Conservation (phyloP, 2,113 vertebrate genomes). For the Pyrgilauda ruficollis region DNA sequence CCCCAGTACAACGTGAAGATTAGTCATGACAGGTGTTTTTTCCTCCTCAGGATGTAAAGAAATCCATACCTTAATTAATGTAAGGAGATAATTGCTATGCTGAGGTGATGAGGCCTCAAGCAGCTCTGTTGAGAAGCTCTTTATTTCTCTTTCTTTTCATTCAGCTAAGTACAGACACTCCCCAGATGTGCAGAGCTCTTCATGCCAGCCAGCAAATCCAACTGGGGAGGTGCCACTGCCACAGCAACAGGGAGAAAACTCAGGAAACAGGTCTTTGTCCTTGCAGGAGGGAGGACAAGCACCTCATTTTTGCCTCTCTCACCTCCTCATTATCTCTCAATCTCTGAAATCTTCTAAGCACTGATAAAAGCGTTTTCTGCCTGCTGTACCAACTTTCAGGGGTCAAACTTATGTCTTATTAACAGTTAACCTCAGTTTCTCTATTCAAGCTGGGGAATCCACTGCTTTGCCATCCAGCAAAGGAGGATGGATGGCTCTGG, state of each 20-base stretch:
- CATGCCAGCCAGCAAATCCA: not conserved
- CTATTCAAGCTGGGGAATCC: not conserved
- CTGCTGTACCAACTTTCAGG: not conserved
- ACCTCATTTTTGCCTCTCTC: not conserved
- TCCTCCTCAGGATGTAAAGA: constrained; percentile 1
- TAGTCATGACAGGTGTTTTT: not conserved
- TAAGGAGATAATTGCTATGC: constrained; percentile 9
- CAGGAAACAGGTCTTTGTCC: accelerated
- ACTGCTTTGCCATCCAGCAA: not conserved
- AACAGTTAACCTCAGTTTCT: not conserved
- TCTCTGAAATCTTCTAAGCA: not conserved
- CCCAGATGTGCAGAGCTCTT: not conserved
- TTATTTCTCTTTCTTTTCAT: not conserved
- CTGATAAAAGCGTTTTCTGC: not conserved
- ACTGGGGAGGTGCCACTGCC: not conserved
- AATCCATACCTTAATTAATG: constrained; percentile 40
- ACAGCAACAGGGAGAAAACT: not conserved
- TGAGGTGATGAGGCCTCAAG: not conserved
- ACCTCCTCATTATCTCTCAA: not conserved
- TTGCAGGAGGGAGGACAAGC: not conserved
- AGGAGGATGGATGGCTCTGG: not conserved
- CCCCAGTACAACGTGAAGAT: not conserved
- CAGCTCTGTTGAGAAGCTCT: not conserved
- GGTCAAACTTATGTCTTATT: not conserved
- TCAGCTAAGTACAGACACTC: not conserved